Percentiles rank a stretch among this genome's conserved stretches.
Conservation (phyloP, 2,113 vertebrate genomes). For the Acrocephalus kingi region DNA sequence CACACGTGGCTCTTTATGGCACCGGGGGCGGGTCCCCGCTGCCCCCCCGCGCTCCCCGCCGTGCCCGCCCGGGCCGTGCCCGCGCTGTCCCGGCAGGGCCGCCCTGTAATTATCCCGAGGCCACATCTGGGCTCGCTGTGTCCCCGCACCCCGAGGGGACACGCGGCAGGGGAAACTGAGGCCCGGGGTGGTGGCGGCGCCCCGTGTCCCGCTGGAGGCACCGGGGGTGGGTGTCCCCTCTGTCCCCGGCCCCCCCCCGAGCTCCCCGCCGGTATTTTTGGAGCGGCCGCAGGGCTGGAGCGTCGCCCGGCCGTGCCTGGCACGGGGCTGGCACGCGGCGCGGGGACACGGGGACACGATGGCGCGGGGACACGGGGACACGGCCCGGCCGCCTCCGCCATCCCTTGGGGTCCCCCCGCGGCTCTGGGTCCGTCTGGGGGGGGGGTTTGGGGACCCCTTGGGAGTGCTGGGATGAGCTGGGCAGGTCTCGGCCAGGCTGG, state of each 20-base stretch:
- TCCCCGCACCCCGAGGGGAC: neutral
- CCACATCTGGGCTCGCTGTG: neutral
- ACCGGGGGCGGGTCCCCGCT: neutral
- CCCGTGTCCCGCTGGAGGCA: neutral
- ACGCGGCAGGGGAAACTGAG: neutral
- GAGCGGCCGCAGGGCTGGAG: conserved; percentile 7
- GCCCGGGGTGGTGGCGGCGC: neutral
- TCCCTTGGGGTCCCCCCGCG: neutral
- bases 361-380: neutral
- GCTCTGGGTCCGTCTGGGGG: neutral
- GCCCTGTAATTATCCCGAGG: neutral
- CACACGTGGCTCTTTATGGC: neutral
- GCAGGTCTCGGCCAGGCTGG: neutral
- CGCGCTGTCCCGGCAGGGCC: neutral
- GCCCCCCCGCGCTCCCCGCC: neutral
- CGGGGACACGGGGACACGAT: neutral
- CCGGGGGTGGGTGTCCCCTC: neutral
- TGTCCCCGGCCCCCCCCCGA: neutral
- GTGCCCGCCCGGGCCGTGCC: neutral
- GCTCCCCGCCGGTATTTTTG: neutral
- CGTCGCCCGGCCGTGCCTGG: neutral
- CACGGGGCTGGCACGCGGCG: neutral
- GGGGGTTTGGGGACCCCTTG: neutral
- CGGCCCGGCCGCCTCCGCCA: too few relatives aligned
- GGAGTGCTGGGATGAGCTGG: neutral